Percentiles rank a stretch among this genome's conserved stretches.
These are phyloP conservation scores for Melanostigma gelatinosum DNA, from an alignment of 2,113 vertebrate species.

Conservation along the genomic window DNA sequence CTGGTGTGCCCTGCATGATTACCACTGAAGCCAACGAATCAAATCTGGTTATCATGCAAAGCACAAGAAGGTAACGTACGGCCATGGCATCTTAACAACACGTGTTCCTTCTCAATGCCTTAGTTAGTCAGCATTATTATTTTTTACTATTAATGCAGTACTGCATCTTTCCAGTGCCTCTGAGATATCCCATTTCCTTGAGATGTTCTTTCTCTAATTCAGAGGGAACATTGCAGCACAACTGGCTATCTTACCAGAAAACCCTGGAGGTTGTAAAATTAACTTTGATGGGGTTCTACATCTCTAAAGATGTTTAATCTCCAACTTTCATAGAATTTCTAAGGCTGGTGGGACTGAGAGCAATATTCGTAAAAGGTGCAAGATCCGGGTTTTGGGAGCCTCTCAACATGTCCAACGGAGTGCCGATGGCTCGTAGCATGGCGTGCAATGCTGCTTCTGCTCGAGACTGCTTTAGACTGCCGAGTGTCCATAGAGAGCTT, in stretches of 20 bases:
- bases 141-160: neutral
- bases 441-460: too few species aligned
- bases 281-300: neutral
- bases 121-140: neutral
- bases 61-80: neutral
- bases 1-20: neutral
- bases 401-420: too few species aligned
- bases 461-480: too few species aligned
- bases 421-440: too few species aligned
- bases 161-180: neutral
- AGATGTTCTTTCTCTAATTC: neutral
- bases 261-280: neutral
- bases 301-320: neutral
- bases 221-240: neutral
- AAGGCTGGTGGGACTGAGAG: neutral
- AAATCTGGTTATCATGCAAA: constrained; percentile 10
- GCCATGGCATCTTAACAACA: neutral
- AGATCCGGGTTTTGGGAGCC: too few species aligned
- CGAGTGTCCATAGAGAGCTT: too few species aligned
- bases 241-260: neutral
- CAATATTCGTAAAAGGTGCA: neutral
- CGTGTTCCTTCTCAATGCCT: neutral
- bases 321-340: neutral
- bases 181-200: neutral
- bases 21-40: neutral